Evolutionary conservation across 2,888 invertebrate genomes (phyloP), one percentile per base, ranked within the genome.

Genomic region (Tachina grossa): DNA sequence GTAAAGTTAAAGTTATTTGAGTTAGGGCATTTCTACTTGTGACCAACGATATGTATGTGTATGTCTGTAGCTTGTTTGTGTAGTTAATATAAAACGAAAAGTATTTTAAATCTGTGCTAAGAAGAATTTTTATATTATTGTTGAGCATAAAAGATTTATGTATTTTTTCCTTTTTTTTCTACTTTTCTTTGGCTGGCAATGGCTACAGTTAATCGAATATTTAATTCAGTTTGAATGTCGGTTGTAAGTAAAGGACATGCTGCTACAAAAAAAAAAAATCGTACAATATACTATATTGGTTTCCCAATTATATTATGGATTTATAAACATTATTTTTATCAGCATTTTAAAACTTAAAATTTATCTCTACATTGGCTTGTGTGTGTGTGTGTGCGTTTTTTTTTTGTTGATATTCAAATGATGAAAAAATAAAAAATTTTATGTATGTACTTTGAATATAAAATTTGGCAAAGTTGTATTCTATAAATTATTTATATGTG

Each of bases 301-400:
- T 84, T 80, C 80, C 71, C 84, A 84, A 84, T 81, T 77, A 84
- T 63, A 39, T 55, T 59, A 59, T 31, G 61, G 45, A 49, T 78
- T 59, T 83, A 61, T 31, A n/a, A 0, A 51, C 8, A 61, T 10
- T 53, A n/a, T 10, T 72, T 65, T 55, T 63, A 53, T 61, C 51
- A 19, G 53, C 43, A 39, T 43, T 72, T 79, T 22, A 55, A 79
- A 47, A 22, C n/a, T 63, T 71, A 39, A 79, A 53, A 16, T 61
- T 61, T n/a, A 55, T 71, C 13, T 55, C 19, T 69, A 31, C 22
- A 16, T 41, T 13, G 47, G 16, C 2, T 22, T 55, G 11, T 10
- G 16, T 14, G 4, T 31, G 1, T 49, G 9, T 14, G 6, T 66
- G 14, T 45, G 55, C 14, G 45, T 45, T 45, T 55, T 11, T 72